Percentiles rank a stretch among this genome's conserved stretches.
These are phyloP conservation scores for Benitochromis conjunctus DNA, from an alignment of 2,113 vertebrate species.

Conservation along the genomic window DNA sequence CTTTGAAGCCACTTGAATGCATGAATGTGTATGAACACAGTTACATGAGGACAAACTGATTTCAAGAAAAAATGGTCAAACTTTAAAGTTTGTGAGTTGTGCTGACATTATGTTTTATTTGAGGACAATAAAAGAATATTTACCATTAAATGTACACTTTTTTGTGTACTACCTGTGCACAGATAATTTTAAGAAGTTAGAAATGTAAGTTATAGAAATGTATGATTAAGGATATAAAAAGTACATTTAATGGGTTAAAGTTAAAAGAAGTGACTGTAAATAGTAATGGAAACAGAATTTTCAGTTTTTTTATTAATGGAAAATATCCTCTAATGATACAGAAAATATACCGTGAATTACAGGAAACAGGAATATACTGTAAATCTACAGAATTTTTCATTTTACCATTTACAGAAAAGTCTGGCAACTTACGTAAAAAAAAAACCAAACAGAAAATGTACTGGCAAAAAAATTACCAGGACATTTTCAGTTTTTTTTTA, in stretches of 20 bases:
- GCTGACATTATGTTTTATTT: not conserved
- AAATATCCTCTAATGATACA: not conserved
- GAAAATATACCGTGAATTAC: rapidly evolving
- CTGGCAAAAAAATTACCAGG: not conserved
- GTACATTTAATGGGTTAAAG: not conserved
- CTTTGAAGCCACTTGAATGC: not conserved
- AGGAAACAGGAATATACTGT: not conserved
- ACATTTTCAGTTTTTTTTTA: not conserved
- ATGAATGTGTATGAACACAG: not conserved
- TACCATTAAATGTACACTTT: not conserved
- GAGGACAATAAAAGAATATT: not conserved
- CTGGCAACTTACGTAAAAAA: not conserved
- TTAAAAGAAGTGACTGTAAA: not conserved
- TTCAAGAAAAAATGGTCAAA: not conserved
- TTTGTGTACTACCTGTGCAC: not conserved
- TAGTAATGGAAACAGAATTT: not conserved
- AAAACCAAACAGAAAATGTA: not conserved
- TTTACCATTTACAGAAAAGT: not conserved
- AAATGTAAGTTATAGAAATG: not conserved
- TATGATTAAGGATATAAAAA: not conserved
- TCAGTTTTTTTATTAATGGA: not conserved
- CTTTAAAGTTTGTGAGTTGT: not conserved
- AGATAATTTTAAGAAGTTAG: not conserved
- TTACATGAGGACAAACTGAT: rapidly evolving
- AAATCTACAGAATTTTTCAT: not conserved